A percentile compares a stretch with the other conserved stretches of the same genome.
phyloP scores from a whole-genome alignment of 2,888 invertebrate genomes.

The Polymixis flavicincta region DNA sequence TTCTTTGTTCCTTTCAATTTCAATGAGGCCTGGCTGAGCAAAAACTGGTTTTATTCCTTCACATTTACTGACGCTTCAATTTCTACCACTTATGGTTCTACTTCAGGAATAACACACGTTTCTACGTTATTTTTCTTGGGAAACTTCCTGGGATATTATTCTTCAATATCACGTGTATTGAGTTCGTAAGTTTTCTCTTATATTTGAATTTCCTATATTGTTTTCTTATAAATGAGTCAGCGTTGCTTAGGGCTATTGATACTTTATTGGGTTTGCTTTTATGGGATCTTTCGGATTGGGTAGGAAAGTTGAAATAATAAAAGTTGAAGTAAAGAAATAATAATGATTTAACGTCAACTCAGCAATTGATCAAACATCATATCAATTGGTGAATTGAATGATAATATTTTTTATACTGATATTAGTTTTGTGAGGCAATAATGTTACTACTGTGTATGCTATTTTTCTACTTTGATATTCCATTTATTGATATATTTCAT shows the following conservation, averaged over 20 bases:
- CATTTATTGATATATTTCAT: not conserved
- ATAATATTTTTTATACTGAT: conserved; percentile 17
- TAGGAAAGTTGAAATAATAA: conserved; percentile 27
- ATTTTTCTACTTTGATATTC: not conserved
- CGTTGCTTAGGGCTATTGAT: conserved; percentile 40
- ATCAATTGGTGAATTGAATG: conserved; percentile 24
- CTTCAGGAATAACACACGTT: conserved; percentile 20
- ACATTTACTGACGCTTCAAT: conserved; percentile 21
- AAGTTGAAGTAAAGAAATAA: not conserved
- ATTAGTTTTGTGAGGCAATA: not conserved
- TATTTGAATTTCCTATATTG: conserved; percentile 57
- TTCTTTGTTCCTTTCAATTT: conserved; percentile 53
- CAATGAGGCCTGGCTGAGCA: conserved; percentile 43
- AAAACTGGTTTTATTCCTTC: conserved; percentile 35
- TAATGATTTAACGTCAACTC: not conserved
- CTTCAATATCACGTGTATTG: conserved; percentile 54
- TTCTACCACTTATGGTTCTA: conserved; percentile 16
- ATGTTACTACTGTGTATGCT: no score
- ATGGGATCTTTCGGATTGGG: not conserved
- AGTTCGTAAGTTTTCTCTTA: conserved; percentile 38
- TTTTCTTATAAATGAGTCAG: conserved; percentile 41
- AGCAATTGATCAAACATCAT: not conserved
- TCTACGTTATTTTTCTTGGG: conserved; percentile 40
- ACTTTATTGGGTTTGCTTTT: conserved; percentile 5
- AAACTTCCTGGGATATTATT: conserved; percentile 56